phyloP scores from a whole-genome alignment of 1,140 invertebrate genomes.

The Oscheius sp. region DNA sequence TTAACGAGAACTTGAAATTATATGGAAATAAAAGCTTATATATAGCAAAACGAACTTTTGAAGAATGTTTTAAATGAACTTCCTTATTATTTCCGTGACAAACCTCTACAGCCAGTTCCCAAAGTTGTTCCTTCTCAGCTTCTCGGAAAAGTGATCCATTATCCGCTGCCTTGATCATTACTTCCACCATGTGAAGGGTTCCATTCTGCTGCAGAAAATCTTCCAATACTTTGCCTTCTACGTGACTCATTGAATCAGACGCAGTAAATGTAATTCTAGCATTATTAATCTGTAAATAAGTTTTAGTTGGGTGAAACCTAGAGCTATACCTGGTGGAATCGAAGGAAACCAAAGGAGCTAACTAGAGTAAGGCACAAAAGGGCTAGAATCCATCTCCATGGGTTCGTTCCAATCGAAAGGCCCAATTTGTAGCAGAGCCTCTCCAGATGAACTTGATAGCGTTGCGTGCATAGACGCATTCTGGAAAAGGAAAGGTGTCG shows the following conservation, averaged over 20 bases:
- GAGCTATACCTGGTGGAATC: constrained; percentile 38
- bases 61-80: too few relatives aligned
- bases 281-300: constrained; percentile 40
- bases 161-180: constrained; percentile 29
- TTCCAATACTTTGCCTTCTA: constrained; percentile 29
- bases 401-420: constrained; percentile 27
- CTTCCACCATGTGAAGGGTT: constrained; percentile 40
- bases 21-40: too few relatives aligned
- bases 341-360: constrained; percentile 33
- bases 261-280: constrained; percentile 41
- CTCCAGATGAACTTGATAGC: constrained; percentile 11
- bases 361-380: constrained; percentile 28
- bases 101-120: constrained; percentile 23
- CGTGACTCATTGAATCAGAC: constrained; percentile 30
- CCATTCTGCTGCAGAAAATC: constrained; percentile 41
- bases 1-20: too few relatives aligned
- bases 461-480: constrained; percentile 3
- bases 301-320: background rate
- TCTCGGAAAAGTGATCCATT: constrained; percentile 27
- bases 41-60: too few relatives aligned
- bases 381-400: constrained; percentile 35
- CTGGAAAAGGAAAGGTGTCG: too few relatives aligned
- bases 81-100: too few relatives aligned
- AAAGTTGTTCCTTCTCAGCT: constrained; percentile 19
- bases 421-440: constrained; percentile 37